Conservation (phyloP, 2,888 invertebrate species). For the Cephonodes hylas region DNA sequence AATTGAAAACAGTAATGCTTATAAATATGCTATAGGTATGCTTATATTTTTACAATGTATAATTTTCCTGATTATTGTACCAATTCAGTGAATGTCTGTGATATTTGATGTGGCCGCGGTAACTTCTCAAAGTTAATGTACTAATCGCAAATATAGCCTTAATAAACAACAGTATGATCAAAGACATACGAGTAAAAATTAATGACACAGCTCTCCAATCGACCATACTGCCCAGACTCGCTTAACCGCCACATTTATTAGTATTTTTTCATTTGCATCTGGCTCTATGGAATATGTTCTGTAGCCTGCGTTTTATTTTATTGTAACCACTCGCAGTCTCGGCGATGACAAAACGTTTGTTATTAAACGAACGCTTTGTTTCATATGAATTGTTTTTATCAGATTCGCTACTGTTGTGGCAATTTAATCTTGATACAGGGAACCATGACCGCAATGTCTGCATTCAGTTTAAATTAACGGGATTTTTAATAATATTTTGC, state of each 20-base stretch:
- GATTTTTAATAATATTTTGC: background rate
- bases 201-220: background rate
- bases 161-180: too few relatives aligned
- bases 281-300: background rate
- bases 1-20: too few relatives aligned
- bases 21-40: too few relatives aligned
- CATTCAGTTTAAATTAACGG: background rate
- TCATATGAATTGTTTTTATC: background rate
- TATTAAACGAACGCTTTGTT: background rate
- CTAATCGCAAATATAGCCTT: too few relatives aligned
- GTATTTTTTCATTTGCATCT: background rate
- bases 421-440: conserved; percentile 10
- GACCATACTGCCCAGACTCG: background rate
- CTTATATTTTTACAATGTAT: too few relatives aligned
- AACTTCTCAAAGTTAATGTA: too few relatives aligned
- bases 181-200: background rate
- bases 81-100: too few relatives aligned
- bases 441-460: background rate
- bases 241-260: background rate
- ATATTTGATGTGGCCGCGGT: too few relatives aligned
- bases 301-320: background rate
- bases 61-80: too few relatives aligned
- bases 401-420: conserved; percentile 12
- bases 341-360: background rate
- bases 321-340: background rate